These are phyloP conservation scores for Habrosyne pyritoides DNA, from an alignment of 2,888 invertebrate species.

Conservation along the genomic window DNA sequence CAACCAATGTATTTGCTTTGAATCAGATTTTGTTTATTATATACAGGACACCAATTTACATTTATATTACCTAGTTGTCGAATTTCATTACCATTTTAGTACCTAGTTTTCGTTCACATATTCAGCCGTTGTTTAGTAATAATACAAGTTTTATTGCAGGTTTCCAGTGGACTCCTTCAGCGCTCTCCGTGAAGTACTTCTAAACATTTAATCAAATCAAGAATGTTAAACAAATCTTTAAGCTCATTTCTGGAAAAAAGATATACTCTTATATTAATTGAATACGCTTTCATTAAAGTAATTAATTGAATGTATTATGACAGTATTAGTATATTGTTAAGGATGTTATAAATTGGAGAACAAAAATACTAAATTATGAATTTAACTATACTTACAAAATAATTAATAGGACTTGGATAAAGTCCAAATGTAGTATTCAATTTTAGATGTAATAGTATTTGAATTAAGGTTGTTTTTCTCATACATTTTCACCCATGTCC, in stretches of 20 bases:
- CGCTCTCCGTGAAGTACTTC: constrained; percentile 46
- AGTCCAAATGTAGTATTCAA: not conserved
- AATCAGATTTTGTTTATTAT: constrained; percentile 1
- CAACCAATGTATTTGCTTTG: not conserved
- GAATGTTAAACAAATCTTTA: not conserved
- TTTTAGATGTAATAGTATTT: not conserved
- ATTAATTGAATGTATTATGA: not conserved
- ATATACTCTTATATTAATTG: not conserved
- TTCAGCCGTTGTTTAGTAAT: not conserved
- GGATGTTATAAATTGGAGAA: not conserved
- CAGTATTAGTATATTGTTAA: not conserved
- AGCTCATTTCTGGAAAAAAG: not conserved
- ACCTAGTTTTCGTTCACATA: constrained; percentile 7
- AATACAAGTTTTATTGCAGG: constrained; percentile 45
- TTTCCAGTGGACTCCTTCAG: constrained; percentile 51
- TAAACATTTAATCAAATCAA: constrained; percentile 24
- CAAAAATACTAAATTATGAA: not conserved
- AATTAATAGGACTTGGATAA: not conserved
- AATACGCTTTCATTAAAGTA: not conserved
- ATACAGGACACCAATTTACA: constrained; percentile 8
- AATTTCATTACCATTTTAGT: not conserved
- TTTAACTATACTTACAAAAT: not conserved
- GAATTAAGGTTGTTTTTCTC: not conserved
- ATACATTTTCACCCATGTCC: not conserved
- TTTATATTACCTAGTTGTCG: constrained; percentile 8